Base-by-base conservation (phyloP, 2,113 vertebrate genomes). In the Psephotus haematonotus region DNA sequence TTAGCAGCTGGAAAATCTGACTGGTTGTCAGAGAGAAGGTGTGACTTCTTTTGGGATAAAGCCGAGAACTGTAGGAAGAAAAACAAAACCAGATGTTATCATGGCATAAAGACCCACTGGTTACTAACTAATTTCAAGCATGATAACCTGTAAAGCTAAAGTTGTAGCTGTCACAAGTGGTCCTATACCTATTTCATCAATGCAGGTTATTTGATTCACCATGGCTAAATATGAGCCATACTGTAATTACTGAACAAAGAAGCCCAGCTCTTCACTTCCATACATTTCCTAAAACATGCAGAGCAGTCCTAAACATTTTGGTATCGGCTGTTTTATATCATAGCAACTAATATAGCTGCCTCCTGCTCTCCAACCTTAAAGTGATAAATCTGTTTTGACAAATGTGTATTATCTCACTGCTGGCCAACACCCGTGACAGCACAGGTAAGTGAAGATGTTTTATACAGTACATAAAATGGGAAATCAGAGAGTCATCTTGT, bases 1-100 rank as follows among this genome's bases (percentile, higher is more conserved):
- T 93, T 39, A 16, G 53, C 90, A 97, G 72, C 71, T 97, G 76
- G 86, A 95, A 95, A 96, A 96, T 64, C 49, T 72, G 86, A 46
- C 75, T 80, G 59, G 84, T n/a, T 89, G 64, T 91, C 91, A 95
- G 17, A 83, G 77, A 47, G 71, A 97, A 97, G 74, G 74, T 95
- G 18, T 41, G 78, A 90, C 88, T 92, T 88, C 78, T 74, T 90
- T 70, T 43, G 67, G 46, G 47, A 64, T 33, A 85, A 59, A 94
- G 82, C 65, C 84, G 97, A 83, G 44, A 62, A 55, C 41, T 90
- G 69, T 25, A 23, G 16, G 47, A 64, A 86, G 79, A 88, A 80
- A 84, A 83, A 39, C 57, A 82, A 77, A 86, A 70, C n/a, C 93
- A 78, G 88, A 80, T 67, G 75, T 85, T 95, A 89, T 19, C 5